Base-by-base conservation (phyloP, 92 coral and sea anemone genomes). In the Meandrina meandrites region DNA sequence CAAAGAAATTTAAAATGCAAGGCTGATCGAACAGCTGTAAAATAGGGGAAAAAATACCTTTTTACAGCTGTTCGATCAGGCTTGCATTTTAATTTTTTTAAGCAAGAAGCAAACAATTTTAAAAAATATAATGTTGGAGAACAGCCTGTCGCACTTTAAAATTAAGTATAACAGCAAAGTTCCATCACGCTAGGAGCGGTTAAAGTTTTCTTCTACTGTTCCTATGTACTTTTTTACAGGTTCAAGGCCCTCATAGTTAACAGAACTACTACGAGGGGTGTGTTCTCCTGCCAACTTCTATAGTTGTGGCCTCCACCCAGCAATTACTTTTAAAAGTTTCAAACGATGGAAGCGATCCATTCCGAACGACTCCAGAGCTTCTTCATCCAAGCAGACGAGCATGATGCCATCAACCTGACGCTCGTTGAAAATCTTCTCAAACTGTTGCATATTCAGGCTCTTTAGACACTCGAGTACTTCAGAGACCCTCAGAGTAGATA, bases 231-330 rank as follows among this genome's bases (percentile, higher is more conserved):
- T n/a, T 60, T 19, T 19, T 14, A 22, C 64, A 57, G n/a, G 18
- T 0, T 57, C 27, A 17, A 19, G 18, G 22, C 45, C 45, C 45
- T 57, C 64, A 3, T 18, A 57, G 64, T 57, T 57, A 0, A 4
- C n/a, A n/a, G n/a, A n/a, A n/a, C n/a, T n/a, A n/a, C n/a, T n/a
- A n/a, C n/a, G n/a, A 57, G 64, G 22, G 64, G 22, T 57, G 4
- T 21, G 68, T 24, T 60, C 1, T 24, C n/a, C 68, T 60, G 68
- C 30, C 24, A 24, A 9, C 28, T 11, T 2, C 42, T 82, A 76
- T 15, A 91, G 74, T 27, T 71, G 51, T 27, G 94, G 94, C 45
- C 94, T 80, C 94, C 92, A 91, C 8, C 94, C 94, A 9, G 73
- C 81, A 32, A 88, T 86, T 31, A 92, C 76, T 35, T 87, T 87